Percentiles rank a stretch among this genome's conserved stretches.
phyloP scores from a whole-genome alignment of 2,797 vertebrate species.

The Mus minutoides region DNA sequence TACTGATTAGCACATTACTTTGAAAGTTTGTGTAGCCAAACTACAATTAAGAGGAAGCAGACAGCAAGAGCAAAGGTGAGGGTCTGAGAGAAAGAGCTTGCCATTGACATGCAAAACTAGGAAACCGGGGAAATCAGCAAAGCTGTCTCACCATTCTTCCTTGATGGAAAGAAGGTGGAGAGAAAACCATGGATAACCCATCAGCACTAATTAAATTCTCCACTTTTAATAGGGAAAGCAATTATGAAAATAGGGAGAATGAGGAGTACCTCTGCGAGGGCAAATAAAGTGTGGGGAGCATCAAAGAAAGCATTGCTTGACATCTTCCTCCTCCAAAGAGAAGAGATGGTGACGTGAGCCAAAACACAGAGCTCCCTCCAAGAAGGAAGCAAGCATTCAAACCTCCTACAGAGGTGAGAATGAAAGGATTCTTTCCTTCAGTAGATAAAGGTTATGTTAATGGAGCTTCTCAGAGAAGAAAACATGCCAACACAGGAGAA shows the following conservation, averaged over 20 bases:
- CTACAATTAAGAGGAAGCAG: background rate
- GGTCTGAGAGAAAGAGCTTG: background rate
- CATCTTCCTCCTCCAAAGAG: conserved; percentile 63
- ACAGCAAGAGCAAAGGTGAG: background rate
- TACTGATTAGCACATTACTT: background rate
- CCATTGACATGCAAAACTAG: background rate
- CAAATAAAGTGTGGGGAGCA: conserved; percentile 19
- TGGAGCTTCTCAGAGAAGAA: conserved; percentile 37
- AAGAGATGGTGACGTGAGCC: conserved; percentile 39
- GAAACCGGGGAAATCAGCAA: background rate
- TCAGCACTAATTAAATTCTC: conserved; percentile 24
- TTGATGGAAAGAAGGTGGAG: background rate
- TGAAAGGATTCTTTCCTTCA: conserved; percentile 73
- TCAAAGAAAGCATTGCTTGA: conserved; percentile 29
- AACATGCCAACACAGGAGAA: background rate
- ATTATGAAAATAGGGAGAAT: conserved; percentile 21
- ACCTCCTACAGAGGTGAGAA: conserved; percentile 73
- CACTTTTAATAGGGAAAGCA: conserved; percentile 40
- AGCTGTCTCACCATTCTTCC: background rate
- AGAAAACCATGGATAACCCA: background rate
- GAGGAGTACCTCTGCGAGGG: background rate
- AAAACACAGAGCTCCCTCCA: conserved; percentile 53
- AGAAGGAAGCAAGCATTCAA: conserved; percentile 68
- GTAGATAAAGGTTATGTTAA: conserved; percentile 72
- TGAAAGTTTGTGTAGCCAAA: background rate